A percentile compares a stretch with the other conserved stretches of the same genome.
phyloP scores from a whole-genome alignment of 2,113 vertebrate species.

The Corythornis cristatus region DNA sequence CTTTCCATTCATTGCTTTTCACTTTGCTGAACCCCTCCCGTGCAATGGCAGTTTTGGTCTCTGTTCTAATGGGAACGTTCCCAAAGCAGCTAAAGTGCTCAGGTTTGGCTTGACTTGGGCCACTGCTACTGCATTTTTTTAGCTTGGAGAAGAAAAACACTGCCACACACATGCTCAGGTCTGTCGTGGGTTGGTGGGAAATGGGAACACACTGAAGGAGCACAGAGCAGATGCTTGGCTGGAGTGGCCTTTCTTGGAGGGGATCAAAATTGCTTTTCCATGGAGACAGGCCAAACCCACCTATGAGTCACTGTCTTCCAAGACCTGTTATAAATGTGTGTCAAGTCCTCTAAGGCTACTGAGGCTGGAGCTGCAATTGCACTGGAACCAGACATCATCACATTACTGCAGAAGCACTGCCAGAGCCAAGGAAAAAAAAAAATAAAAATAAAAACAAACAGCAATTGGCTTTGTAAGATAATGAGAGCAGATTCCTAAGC shows the following conservation, averaged over 20 bases:
- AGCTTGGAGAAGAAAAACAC: constrained; percentile 48
- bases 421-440: neutral
- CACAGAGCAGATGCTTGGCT: neutral
- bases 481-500: neutral
- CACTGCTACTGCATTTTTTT: neutral
- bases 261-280: constrained; percentile 33
- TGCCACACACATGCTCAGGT: constrained; percentile 52
- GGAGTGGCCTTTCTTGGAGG: neutral
- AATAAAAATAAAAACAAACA: neutral
- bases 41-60: constrained; percentile 8
- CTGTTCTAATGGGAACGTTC: constrained; percentile 2
- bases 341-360: constrained; percentile 22
- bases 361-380: neutral
- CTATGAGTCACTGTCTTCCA: constrained; percentile 34
- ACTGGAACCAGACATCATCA: neutral
- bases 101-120: constrained; percentile 29
- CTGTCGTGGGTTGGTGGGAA: constrained; percentile 2
- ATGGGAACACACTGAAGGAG: neutral
- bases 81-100: constrained; percentile 11
- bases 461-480: neutral
- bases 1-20: neutral
- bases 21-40: constrained; percentile 4
- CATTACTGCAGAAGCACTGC: neutral
- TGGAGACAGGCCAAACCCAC: constrained; percentile 19
- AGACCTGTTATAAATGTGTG: neutral